Evolutionary conservation across 1,140 invertebrate species (phyloP), one percentile per base, ranked within the genome.

Genomic region (Nymphalis io): DNA sequence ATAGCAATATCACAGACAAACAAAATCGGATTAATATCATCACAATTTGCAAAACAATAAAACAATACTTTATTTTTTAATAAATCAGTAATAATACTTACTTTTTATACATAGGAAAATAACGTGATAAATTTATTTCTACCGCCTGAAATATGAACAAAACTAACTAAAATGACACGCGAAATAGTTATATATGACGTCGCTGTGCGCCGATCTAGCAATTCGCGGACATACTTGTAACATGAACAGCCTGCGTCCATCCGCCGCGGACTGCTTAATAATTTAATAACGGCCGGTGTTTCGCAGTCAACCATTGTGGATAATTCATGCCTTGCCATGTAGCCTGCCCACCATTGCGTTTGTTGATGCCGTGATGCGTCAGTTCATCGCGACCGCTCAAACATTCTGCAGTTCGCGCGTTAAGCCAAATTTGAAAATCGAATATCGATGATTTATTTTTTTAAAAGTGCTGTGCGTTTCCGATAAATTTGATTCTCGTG

Each of bases 201-300:
- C 20, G 15, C 11, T 10, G 18, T n/a, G 18, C 20, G 8, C 18
- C 20, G 20, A 21, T 53, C 20, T 42, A 42, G 13, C 51, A 15
- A 27, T 21, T 10, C 20, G 20, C 51, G 51, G 11, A 23, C 51
- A 55, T 44, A 44, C 8, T 60, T 13, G 46, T 33, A 33, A 33
- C 27, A 48, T 48, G 60, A 46, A 48, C 48, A 64, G 18, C 46
- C 62, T 57, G 55, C 64, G 55, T 46, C 64, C 64, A 44, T 55
- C 58, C 60, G 64, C 10, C 53, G 66, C 59, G 67, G 59, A 68
- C 76, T 73, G 66, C 64, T 83, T 85, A 82, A 86, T 87, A 85
- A 88, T 87, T 88, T 88, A 87, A 84, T 82, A 85, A 84, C 81
- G 80, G 80, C 68, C 59, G 70, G 66, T 66, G 78, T 85, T 85